A percentile compares a stretch with the other conserved stretches of the same genome.
These are phyloP conservation scores for Tyrannus savana DNA, from an alignment of 2,113 vertebrate genomes.

Conservation along the genomic window DNA sequence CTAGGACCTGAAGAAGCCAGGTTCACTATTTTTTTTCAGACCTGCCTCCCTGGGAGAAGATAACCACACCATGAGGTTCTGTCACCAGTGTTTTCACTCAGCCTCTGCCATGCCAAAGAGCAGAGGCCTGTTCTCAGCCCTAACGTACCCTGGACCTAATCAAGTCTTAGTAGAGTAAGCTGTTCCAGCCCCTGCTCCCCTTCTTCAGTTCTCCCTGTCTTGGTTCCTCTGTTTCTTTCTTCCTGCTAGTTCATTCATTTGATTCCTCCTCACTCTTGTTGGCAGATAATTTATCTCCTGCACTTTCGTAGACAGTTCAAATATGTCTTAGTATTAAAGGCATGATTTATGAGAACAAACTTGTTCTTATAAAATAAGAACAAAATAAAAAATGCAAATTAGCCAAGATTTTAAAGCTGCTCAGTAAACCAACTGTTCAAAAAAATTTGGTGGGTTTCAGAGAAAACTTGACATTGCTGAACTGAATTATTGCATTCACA, in stretches of 20 bases:
- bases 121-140: neutral
- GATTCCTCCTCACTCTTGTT: neutral
- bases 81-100: neutral
- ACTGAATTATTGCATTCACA: neutral
- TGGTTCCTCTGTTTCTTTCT: neutral
- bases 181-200: neutral
- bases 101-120: neutral
- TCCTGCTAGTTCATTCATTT: neutral
- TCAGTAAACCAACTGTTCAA: neutral
- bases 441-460: neutral
- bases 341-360: neutral
- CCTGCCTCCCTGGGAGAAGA: neutral
- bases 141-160: fast-evolving
- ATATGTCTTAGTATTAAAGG: neutral
- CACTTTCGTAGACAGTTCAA: neutral
- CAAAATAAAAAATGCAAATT: neutral
- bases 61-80: neutral
- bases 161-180: neutral
- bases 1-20: neutral
- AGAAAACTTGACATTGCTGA: constrained; percentile 9
- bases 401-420: neutral
- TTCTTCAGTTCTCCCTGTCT: neutral
- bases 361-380: too few relatives aligned
- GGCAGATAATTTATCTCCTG: neutral
- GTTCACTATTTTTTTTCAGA: neutral